Evolutionary conservation across 2,113 vertebrate genomes (phyloP).

Genomic region (Zapus hudsonius): DNA sequence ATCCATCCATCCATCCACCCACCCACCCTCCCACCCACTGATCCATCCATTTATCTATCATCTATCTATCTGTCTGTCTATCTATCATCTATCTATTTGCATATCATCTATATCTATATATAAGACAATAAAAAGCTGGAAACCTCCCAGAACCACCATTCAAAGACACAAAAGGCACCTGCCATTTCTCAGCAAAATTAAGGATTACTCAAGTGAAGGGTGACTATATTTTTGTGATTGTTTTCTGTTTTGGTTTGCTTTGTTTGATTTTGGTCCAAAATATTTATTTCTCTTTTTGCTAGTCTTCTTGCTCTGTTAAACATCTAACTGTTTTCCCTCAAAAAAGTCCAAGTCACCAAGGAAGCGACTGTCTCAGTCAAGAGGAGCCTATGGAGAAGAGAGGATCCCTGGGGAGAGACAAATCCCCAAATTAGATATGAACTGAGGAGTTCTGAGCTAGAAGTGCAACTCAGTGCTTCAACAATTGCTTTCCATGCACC

Average conservation of each 20-base stretch:
- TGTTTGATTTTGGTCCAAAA: background rate
- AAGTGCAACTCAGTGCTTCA: background rate
- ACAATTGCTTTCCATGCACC: too few species aligned
- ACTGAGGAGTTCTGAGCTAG: background rate
- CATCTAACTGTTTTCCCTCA: background rate
- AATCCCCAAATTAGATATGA: background rate
- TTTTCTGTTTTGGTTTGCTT: background rate
- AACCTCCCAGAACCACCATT: background rate
- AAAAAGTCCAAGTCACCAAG: background rate
- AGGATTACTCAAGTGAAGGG: background rate
- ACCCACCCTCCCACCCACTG: too few species aligned
- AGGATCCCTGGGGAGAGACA: background rate
- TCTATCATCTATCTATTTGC: too few species aligned
- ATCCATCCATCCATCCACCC: too few species aligned
- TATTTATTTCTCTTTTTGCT: background rate
- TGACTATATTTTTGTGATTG: background rate
- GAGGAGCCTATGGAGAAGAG: background rate
- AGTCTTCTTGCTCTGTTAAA: background rate
- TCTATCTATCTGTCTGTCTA: too few species aligned
- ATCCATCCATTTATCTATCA: too few species aligned
- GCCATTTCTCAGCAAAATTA: background rate
- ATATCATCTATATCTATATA: too few species aligned
- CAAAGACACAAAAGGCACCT: background rate
- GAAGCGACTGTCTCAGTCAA: background rate
- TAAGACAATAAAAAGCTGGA: background rate